Base-by-base conservation (phyloP, 2,888 invertebrate genomes). In the Mythimna pallens region DNA sequence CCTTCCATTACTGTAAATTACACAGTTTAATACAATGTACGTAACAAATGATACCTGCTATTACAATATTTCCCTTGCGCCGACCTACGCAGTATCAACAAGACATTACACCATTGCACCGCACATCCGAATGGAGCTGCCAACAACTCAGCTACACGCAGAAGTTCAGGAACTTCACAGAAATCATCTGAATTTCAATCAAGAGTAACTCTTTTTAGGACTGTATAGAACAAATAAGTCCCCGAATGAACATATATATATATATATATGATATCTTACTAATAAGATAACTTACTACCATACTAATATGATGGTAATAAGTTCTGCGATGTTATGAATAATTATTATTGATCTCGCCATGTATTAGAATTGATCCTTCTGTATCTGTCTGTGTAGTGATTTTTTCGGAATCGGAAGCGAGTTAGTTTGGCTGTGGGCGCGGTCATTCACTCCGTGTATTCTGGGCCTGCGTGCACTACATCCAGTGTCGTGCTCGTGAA, bases 371-470 rank as follows among this genome's bases (percentile, higher is more conserved):
- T 47, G 55, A 55, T 55, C 8, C 36, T 57, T 55, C 67, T 55
- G 67, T 58, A 43, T 14, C 58, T 17, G 4, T 50, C 30, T 58
- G 30, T 30, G 22, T n/a, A 25, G 12, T 65, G 55, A 36, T 58
- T 67, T 67, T 61, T 65, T 62, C 30, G 66, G 61, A 59, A 82
- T 67, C 61, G 69, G 79, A 73, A 67, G 74, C 62, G 65, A 64
- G 52, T 68, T 68, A 67, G 58, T 59, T 65, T 43, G 64, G 40
- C 36, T 74, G 25, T 73, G 22, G 25, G 70, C 57, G 72, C 80
- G 85, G 84, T 78, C 84, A 71, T 85, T 85, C 69, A 81, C 86
- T 78, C 78, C 66, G 67, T 63, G 65, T 83, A 75, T 74, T 83
- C 64, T 62, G 61, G 77, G 75, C 61, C 57, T 50, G 63, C 55